These are phyloP conservation scores for Diacarnus erythraeanus DNA, from an alignment of 37 sponge, comb jelly and placozoan species.

Conservation along the genomic window DNA sequence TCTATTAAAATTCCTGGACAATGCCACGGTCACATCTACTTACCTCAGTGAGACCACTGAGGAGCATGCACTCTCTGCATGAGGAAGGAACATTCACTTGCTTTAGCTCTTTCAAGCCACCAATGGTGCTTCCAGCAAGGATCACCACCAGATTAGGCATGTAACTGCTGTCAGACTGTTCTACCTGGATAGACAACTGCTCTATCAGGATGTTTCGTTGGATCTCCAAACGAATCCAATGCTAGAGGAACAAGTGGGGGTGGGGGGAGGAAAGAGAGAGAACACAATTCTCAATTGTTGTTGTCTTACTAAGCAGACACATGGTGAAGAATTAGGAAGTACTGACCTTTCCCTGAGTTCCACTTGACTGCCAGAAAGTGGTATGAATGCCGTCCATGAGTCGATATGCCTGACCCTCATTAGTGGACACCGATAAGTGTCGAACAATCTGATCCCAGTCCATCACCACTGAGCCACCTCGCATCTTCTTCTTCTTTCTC, in stretches of 20 bases:
- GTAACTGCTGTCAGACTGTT: constrained; percentile 86
- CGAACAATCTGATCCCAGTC: constrained; percentile 88
- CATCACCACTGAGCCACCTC: constrained; percentile 79
- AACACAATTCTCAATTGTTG: no score
- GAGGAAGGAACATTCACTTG: constrained; percentile 54
- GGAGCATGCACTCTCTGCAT: constrained; percentile 47
- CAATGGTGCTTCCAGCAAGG: constrained; percentile 62
- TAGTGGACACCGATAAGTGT: constrained; percentile 71
- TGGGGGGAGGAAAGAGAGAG: background rate
- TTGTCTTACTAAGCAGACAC: no score
- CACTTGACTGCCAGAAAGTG: constrained; percentile 93
- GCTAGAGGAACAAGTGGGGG: constrained; percentile 61
- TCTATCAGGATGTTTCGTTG: constrained; percentile 85
- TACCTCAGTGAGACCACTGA: constrained; percentile 74
- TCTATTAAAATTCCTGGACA: background rate
- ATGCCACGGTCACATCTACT: no score
- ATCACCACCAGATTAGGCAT: constrained; percentile 67
- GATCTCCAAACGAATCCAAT: constrained; percentile 92
- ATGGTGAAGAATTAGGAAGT: background rate
- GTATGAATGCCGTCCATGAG: constrained; percentile 69
- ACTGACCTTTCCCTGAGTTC: constrained; percentile 83
- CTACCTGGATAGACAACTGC: constrained; percentile 82
- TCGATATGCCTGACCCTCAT: constrained; percentile 51
- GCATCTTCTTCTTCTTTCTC: constrained; percentile 68
- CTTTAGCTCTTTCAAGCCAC: constrained; percentile 69